phyloP scores from a whole-genome alignment of 92 coral and sea anemone genomes.

The Epizoanthus scotinus region DNA sequence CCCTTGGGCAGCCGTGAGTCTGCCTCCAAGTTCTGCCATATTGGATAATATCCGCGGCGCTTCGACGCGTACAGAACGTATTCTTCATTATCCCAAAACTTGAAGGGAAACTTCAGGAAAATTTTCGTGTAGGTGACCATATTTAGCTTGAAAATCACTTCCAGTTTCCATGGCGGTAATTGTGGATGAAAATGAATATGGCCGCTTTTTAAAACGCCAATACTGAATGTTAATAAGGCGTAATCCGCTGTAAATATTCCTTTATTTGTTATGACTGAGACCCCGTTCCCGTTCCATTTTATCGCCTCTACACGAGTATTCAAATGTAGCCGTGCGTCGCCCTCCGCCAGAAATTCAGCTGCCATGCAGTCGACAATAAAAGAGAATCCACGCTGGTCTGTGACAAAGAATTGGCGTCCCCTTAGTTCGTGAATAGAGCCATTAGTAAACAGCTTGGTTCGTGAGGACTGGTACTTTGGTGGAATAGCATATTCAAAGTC shows the following conservation, averaged over 20 bases:
- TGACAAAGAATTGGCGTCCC: constrained; percentile 73
- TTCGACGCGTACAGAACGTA: constrained; percentile 76
- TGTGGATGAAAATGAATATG: constrained; percentile 55
- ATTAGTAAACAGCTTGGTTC: constrained; percentile 58
- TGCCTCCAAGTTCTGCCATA: constrained; percentile 77
- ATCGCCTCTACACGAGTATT: constrained; percentile 63
- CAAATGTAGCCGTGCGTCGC: constrained; percentile 63
- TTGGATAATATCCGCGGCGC: constrained; percentile 74
- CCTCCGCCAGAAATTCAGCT: constrained; percentile 55
- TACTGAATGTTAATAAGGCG: constrained; percentile 77
- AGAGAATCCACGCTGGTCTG: constrained; percentile 71
- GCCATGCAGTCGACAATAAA: constrained; percentile 70
- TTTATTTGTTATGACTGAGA: constrained; percentile 53
- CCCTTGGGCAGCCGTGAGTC: constrained; percentile 75
- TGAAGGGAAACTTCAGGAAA: constrained; percentile 75
- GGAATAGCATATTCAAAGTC: constrained; percentile 86
- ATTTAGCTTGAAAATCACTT: constrained; percentile 76
- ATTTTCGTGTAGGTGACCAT: constrained; percentile 88
- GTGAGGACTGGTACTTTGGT: constrained; percentile 63
- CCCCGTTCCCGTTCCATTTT: constrained; percentile 54
- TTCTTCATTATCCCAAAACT: constrained; percentile 84
- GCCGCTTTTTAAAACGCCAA: constrained; percentile 82
- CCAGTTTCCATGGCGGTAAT: constrained; percentile 72
- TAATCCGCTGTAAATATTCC: constrained; percentile 70
- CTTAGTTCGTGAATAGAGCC: constrained; percentile 53